Base-by-base conservation (phyloP, 2,888 invertebrate genomes). In the Gymnoscelis rufifasciata region DNA sequence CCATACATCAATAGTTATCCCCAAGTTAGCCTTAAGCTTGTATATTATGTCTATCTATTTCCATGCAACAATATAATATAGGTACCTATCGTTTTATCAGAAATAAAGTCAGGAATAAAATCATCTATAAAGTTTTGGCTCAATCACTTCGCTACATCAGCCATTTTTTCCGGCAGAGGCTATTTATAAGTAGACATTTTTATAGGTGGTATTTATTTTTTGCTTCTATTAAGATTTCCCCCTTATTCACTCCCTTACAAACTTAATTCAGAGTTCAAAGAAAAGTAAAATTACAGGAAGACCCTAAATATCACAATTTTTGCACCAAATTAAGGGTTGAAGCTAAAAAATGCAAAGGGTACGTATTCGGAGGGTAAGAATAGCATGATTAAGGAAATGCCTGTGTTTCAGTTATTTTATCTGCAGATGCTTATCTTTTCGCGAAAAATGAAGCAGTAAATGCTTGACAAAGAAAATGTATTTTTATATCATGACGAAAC, bases 311-410 rank as follows among this genome's bases (percentile, higher is more conserved):
- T 24, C 35, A 7, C 30, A 53, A 44, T 52, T 52, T 63, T 57
- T 52, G 51, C 56, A 47, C 52, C 45, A 63, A 64, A 64, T 64
- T 67, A 59, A 60, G 52, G 40, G 54, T 50, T 60, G 58, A 61
- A 52, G 51, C 54, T 55, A 61, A 56, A 59, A 57, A 54, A 40
- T 53, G 56, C 47, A 56, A 49, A 38, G 56, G 55, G 40, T 41
- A 19, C 19, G 19, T 19, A 35, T 14, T 7, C 11, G 3, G 35
- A 14, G 35, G 19, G 15, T 50, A 38, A 15, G 13, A 66, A 66
- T 59, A 51, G 58, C 49, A 56, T 62, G 59, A 66, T 69, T 66
- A 65, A 47, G 62, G 54, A 52, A 56, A 53, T 55, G 60, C 65
- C 60, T 65, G 64, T 59, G 62, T 62, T 66, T 62, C 43, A 40